phyloP scores from a whole-genome alignment of 2,888 invertebrate genomes.

The Napeogenes sylphis region DNA sequence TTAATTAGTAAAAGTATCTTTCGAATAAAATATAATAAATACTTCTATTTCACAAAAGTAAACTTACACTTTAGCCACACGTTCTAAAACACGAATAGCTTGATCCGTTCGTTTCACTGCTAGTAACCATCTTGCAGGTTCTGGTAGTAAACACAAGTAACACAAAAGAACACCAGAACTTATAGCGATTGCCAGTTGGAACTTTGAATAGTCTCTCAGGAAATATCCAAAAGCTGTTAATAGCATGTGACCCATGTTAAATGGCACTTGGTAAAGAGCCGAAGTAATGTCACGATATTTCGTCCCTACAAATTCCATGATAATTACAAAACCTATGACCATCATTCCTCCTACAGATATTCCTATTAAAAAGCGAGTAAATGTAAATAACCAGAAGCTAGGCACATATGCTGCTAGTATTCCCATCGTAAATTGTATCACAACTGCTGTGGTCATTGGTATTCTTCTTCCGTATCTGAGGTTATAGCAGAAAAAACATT shows the following conservation, averaged over 20 bases:
- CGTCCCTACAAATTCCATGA: conserved; percentile 83
- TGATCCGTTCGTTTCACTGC: conserved; percentile 83
- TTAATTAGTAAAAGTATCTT: no score
- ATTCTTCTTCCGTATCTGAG: conserved; percentile 84
- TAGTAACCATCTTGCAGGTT: conserved; percentile 89
- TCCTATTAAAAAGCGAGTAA: conserved; percentile 83
- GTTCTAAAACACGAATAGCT: conserved; percentile 80
- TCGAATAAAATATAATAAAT: no score
- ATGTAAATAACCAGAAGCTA: conserved; percentile 78
- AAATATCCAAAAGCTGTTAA: conserved; percentile 80
- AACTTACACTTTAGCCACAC: conserved; percentile 78
- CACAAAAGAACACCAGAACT: conserved; percentile 77
- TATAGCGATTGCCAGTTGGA: conserved; percentile 81
- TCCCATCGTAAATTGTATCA: conserved; percentile 84
- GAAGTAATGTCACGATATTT: conserved; percentile 76
- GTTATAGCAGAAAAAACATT: conserved; percentile 9
- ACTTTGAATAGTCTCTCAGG: conserved; percentile 80
- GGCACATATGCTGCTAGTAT: conserved; percentile 82
- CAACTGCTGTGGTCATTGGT: conserved; percentile 83
- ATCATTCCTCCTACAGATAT: conserved; percentile 89
- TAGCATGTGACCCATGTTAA: conserved; percentile 82
- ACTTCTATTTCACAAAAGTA: background rate
- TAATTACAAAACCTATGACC: conserved; percentile 78
- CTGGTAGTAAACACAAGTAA: conserved; percentile 84
- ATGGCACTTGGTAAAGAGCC: conserved; percentile 83